Evolutionary conservation across 2,113 vertebrate species (phyloP).

Genomic region (Pimephales promelas): DNA sequence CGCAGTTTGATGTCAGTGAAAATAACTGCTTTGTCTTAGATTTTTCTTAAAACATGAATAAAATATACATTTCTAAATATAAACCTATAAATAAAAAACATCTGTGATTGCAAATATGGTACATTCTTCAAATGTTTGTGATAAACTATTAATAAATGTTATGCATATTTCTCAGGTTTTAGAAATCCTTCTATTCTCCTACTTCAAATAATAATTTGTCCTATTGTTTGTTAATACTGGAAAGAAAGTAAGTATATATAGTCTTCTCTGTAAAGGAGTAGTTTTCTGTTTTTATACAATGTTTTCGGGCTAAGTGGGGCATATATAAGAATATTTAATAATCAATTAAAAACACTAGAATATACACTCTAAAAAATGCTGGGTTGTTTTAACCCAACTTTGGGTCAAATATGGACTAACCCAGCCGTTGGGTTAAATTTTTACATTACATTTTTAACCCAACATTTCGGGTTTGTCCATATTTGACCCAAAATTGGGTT

Average conservation of each 20-base stretch:
- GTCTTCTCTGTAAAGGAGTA: background rate
- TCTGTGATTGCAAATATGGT: background rate
- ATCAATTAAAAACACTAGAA: too few relatives aligned
- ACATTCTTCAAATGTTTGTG: conserved; percentile 33
- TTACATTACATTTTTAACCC: too few relatives aligned
- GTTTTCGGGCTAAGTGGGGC: background rate
- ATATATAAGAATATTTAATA: background rate
- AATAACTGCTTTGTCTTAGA: background rate
- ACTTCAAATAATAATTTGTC: background rate
- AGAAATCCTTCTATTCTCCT: background rate
- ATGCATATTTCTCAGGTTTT: background rate
- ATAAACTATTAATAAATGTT: background rate
- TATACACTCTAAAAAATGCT: too few relatives aligned
- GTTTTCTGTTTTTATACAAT: background rate
- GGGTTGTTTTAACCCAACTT: too few relatives aligned
- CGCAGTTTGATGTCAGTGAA: background rate
- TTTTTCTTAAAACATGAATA: background rate
- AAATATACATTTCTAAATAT: background rate
- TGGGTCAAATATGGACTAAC: too few relatives aligned
- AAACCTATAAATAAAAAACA: background rate
- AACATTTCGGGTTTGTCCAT: too few relatives aligned
- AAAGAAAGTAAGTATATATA: background rate
- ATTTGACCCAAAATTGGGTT: too few relatives aligned
- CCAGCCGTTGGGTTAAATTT: too few relatives aligned
- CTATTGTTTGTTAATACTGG: background rate